Conservation (phyloP, 2,888 invertebrate species). For the Netelia fuscicornis region DNA sequence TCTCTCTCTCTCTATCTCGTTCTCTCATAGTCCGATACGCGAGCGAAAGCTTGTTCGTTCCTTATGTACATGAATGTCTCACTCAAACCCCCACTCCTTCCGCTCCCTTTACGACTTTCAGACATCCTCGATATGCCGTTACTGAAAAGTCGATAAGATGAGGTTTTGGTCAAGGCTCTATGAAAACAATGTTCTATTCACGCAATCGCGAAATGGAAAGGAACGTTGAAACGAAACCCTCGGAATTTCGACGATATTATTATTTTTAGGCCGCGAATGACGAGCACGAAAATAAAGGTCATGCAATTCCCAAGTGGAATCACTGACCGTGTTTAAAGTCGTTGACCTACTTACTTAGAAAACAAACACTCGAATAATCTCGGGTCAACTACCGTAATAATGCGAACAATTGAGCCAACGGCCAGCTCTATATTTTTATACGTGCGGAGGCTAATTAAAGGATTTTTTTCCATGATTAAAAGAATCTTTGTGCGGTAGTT, state of each 20-base stretch:
- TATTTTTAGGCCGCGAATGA: conserved; percentile 24
- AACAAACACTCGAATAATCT: conserved; percentile 21
- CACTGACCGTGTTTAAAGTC: conserved; percentile 47
- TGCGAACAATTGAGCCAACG: conserved; percentile 13
- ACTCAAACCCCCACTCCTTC: background rate
- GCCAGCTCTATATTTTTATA: background rate
- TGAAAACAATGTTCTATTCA: background rate
- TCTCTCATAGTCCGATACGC: conserved; percentile 26
- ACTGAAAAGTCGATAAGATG: conserved; percentile 35
- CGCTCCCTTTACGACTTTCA: conserved; percentile 28
- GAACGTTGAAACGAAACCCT: background rate
- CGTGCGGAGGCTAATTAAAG: background rate
- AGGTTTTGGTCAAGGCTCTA: conserved; percentile 10
- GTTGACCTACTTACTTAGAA: conserved; percentile 20
- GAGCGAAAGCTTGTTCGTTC: conserved; percentile 31
- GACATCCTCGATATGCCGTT: background rate
- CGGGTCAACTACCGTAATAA: conserved; percentile 44
- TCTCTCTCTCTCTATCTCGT: background rate
- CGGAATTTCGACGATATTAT: background rate
- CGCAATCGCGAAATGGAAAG: conserved; percentile 1
- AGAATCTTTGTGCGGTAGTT: background rate
- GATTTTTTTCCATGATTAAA: background rate
- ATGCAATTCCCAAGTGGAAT: conserved; percentile 11
- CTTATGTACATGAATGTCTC: background rate
- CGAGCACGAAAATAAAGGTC: background rate